Evolutionary conservation across 2,888 invertebrate species (phyloP).

Genomic region (Ectropis crepuscularia): DNA sequence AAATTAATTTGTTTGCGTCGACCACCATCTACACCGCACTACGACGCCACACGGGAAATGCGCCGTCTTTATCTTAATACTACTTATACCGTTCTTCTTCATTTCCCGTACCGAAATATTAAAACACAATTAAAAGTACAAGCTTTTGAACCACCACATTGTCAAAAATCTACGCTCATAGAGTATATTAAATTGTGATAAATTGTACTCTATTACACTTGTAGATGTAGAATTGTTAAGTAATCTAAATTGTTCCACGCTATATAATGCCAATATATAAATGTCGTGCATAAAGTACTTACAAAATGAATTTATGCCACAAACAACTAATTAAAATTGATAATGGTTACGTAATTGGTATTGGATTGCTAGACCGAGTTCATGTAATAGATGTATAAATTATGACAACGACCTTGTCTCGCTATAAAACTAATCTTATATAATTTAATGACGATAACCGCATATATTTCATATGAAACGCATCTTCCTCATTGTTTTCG

Average conservation of each 20-base stretch:
- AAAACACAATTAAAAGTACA: no score
- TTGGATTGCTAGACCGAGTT: slow-evolving; percentile 5
- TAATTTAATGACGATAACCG: slow-evolving; percentile 16
- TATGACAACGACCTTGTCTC: slow-evolving; percentile 25
- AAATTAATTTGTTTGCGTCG: slow-evolving; percentile 25
- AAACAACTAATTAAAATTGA: slow-evolving; percentile 2
- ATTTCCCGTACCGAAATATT: no score
- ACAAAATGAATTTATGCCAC: slow-evolving; percentile 11
- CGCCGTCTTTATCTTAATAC: not conserved
- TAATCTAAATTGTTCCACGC: not conserved
- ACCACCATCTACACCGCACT: not conserved
- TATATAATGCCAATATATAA: not conserved
- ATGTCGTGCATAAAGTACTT: slow-evolving; percentile 1
- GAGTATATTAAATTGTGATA: no score
- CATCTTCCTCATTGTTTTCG: slow-evolving; percentile 27
- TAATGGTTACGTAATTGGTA: slow-evolving; percentile 11
- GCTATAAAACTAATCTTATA: slow-evolving; percentile 13
- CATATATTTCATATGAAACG: slow-evolving; percentile 4
- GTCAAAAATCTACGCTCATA: no score
- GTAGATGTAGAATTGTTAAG: no score
- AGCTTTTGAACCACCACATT: no score
- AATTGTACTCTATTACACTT: no score
- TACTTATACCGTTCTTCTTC: no score
- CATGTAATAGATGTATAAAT: slow-evolving; percentile 16
- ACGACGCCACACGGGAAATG: slow-evolving; percentile 11